Conservation (phyloP, 2,888 invertebrate species). For the Brachylomia viminalis region DNA sequence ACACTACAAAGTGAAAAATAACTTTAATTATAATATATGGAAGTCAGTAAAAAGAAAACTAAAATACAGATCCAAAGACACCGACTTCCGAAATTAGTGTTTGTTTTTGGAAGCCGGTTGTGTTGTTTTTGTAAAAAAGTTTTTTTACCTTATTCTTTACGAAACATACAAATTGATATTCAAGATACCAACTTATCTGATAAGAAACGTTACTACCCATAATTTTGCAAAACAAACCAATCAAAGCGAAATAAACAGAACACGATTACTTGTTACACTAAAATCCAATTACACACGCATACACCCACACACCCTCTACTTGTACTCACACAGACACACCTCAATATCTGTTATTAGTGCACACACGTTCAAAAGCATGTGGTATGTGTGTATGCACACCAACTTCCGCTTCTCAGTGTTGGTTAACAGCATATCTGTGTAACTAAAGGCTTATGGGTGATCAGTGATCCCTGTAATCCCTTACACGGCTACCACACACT, state of each 20-base stretch:
- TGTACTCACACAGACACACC: conserved; percentile 30
- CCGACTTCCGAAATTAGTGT: too few species aligned
- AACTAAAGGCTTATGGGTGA: conserved; percentile 67
- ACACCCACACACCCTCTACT: conserved; percentile 22
- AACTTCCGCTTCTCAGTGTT: conserved; percentile 40
- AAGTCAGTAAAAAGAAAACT: too few species aligned
- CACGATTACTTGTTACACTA: conserved; percentile 62
- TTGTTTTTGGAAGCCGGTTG: too few species aligned
- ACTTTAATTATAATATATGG: too few species aligned
- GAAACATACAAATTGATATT: conserved; percentile 8
- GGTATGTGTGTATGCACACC: conserved; percentile 31
- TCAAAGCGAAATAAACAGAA: conserved; percentile 56
- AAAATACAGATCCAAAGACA: too few species aligned
- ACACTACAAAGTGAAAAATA: too few species aligned
- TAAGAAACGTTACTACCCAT: conserved; percentile 28
- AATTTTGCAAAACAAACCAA: conserved; percentile 44
- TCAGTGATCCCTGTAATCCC: conserved; percentile 67
- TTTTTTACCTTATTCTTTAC: not conserved
- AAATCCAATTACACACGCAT: conserved; percentile 59
- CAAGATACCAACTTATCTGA: conserved; percentile 1
- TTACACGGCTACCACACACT: conserved; percentile 59
- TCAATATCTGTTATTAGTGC: not conserved
- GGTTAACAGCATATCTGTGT: conserved; percentile 72
- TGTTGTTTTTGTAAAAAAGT: too few species aligned
- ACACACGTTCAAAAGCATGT: conserved; percentile 38